phyloP scores from a whole-genome alignment of 2,797 vertebrate genomes.

The Mormyrus hasselquistii region DNA sequence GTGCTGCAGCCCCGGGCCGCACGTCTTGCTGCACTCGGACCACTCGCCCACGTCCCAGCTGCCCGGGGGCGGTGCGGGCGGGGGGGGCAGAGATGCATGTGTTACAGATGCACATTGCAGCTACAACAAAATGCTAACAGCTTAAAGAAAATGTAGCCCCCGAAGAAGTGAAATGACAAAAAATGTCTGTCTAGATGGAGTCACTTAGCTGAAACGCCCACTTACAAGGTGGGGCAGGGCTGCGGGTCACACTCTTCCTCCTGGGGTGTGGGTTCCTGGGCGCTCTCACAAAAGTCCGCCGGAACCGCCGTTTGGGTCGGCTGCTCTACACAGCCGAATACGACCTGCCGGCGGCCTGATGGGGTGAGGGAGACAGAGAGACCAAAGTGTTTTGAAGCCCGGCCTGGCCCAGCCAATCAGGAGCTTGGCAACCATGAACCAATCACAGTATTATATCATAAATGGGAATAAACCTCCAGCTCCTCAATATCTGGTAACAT shows the following conservation, averaged over 20 bases:
- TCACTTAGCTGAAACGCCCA: not conserved
- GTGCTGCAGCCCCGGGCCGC: constrained; percentile 59
- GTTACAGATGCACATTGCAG: not conserved
- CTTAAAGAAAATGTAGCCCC: not conserved
- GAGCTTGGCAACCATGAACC: not conserved
- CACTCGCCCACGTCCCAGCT: constrained; percentile 67
- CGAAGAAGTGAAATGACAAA: not conserved
- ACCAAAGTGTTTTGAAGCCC: not conserved
- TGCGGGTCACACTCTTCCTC: constrained; percentile 56
- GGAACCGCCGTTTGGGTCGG: constrained; percentile 44
- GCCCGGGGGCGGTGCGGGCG: not conserved
- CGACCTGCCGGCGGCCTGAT: constrained; percentile 51
- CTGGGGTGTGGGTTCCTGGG: constrained; percentile 38
- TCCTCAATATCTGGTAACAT: not conserved
- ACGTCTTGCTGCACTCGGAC: constrained; percentile 68
- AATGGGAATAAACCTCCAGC: not conserved
- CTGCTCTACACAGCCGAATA: constrained; percentile 55
- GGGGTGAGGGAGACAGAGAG: not conserved
- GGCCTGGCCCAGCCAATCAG: not conserved
- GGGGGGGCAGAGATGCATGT: not conserved
- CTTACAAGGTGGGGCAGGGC: constrained; percentile 61
- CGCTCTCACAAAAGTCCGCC: constrained; percentile 51
- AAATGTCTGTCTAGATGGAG: not conserved
- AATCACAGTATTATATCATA: not conserved
- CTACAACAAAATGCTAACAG: not conserved